These are phyloP conservation scores for Hippocampus guttulatus DNA, from an alignment of 2,113 vertebrate genomes.

Conservation along the genomic window DNA sequence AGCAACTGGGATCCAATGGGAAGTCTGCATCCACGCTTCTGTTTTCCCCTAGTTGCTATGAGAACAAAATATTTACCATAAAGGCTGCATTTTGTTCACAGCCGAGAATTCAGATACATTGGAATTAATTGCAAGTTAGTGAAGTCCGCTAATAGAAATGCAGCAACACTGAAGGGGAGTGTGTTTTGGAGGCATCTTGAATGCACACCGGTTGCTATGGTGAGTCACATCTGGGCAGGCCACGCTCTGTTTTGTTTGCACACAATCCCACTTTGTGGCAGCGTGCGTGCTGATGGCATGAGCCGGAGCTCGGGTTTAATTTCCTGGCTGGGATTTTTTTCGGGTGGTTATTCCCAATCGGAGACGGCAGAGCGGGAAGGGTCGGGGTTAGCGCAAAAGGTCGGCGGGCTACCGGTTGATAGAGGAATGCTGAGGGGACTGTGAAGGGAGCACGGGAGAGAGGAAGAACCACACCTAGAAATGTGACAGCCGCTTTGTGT, in stretches of 20 bases:
- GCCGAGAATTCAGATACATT: constrained; percentile 21
- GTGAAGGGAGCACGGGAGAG: constrained; percentile 39
- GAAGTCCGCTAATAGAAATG: constrained; percentile 11
- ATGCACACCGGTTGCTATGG: constrained; percentile 52
- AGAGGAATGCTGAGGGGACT: constrained; percentile 52
- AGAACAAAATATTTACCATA: constrained; percentile 71
- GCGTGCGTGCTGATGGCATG: constrained; percentile 14
- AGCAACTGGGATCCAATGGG: constrained; percentile 33
- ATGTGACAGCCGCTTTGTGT: constrained; percentile 41
- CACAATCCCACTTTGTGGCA: constrained; percentile 32
- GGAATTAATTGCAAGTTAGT: constrained; percentile 11
- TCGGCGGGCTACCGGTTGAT: constrained; percentile 45
- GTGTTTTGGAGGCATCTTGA: constrained; percentile 42
- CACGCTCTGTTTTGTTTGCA: constrained; percentile 36
- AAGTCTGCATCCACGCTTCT: constrained; percentile 55
- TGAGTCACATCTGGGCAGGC: constrained; percentile 45
- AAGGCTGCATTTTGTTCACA: constrained; percentile 46
- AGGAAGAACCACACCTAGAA: constrained; percentile 69
- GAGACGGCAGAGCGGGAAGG: constrained; percentile 3
- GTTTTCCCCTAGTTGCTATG: constrained; percentile 67
- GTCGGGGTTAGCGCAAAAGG: not conserved
- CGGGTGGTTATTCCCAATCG: constrained; percentile 46
- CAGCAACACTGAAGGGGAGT: constrained; percentile 8
- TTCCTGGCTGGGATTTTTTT: constrained; percentile 5
- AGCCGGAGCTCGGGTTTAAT: constrained; percentile 17